These are phyloP conservation scores for Aldabrachelys gigantea DNA, from an alignment of 2,113 vertebrate genomes.

Conservation along the genomic window DNA sequence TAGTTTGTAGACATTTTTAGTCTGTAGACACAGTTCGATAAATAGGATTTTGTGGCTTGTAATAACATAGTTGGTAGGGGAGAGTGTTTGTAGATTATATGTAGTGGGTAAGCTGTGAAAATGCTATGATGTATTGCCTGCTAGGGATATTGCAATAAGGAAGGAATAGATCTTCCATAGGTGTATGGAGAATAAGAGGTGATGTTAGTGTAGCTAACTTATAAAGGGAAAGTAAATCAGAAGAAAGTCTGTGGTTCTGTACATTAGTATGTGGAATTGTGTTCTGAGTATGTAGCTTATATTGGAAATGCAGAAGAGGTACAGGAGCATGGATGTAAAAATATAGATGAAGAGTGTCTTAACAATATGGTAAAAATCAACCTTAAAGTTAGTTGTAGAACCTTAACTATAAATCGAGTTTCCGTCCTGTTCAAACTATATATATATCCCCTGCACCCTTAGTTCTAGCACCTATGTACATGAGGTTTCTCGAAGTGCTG, in stretches of 20 bases:
- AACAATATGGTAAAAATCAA: neutral
- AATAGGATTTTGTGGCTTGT: neutral
- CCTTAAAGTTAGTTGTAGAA: neutral
- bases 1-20: constrained; percentile 7
- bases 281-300: neutral
- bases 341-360: neutral
- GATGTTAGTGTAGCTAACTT: neutral
- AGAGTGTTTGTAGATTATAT: neutral
- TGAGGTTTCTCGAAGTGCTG: neutral
- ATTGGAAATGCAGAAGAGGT: neutral
- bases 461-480: no score
- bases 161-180: neutral
- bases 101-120: neutral
- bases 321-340: neutral
- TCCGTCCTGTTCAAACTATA: neutral
- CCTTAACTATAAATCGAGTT: neutral
- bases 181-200: neutral
- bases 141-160: neutral
- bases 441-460: no score
- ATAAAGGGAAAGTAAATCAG: neutral
- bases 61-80: neutral
- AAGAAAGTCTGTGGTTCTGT: neutral
- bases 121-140: neutral
- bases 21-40: neutral
- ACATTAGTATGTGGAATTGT: neutral